A percentile compares a stretch with the other conserved stretches of the same genome.
phyloP scores from a whole-genome alignment of 2,888 invertebrate genomes.

The Amblyjoppa proteus region DNA sequence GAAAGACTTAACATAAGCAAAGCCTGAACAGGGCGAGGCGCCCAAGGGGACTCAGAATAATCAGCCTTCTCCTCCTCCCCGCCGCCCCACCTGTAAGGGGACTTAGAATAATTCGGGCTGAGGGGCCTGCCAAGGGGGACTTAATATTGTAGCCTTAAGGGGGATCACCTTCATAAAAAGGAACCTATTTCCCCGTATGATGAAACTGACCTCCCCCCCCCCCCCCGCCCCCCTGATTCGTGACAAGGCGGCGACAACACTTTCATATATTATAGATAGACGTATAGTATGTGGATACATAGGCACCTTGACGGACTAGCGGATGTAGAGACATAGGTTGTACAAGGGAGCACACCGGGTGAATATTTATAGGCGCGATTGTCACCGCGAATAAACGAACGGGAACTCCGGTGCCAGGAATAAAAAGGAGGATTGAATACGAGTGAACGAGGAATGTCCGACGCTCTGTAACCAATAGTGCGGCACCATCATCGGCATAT shows the following conservation, averaged over 20 bases:
- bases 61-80: no score
- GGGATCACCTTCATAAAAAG: no score
- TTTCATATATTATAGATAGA: not conserved
- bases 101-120: no score
- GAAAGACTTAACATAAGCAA: no score
- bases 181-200: no score
- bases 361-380: conserved; percentile 60
- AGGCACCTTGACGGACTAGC: conserved; percentile 7
- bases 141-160: no score
- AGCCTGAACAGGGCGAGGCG: no score
- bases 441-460: conserved; percentile 35
- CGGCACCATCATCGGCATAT: conserved; percentile 10
- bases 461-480: conserved; percentile 18
- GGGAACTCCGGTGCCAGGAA: conserved; percentile 7
- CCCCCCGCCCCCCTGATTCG: not conserved
- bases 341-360: conserved; percentile 34
- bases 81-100: no score
- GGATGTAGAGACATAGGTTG: conserved; percentile 3
- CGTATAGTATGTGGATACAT: not conserved
- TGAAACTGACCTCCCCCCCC: no score
- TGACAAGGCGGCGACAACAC: not conserved
- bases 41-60: no score
- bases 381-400: conserved; percentile 35
- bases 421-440: conserved; percentile 12
- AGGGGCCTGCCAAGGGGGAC: no score